These are phyloP conservation scores for Mesochorus sp. DNA, from an alignment of 2,888 invertebrate species.

Conservation along the genomic window DNA sequence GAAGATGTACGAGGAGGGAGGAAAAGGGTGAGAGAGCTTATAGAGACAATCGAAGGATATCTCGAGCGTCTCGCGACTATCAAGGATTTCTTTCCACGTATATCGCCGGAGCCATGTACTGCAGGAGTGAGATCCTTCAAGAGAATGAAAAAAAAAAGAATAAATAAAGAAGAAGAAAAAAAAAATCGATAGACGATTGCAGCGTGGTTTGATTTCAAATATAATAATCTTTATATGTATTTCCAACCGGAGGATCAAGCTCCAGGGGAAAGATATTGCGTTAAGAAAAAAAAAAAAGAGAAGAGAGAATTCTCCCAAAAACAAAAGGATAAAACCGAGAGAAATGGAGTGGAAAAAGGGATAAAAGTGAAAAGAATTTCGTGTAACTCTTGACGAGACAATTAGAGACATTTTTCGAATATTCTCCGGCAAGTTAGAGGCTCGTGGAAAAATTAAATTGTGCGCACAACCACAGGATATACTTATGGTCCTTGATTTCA, in stretches of 20 bases:
- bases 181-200: slow-evolving; percentile 14
- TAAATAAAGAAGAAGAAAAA: slow-evolving; percentile 13
- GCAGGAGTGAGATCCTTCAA: slow-evolving; percentile 29
- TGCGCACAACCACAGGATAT: background rate
- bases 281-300: slow-evolving; percentile 25
- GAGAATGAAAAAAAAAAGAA: slow-evolving; percentile 9
- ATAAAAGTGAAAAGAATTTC: slow-evolving; percentile 73
- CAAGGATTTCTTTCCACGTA: slow-evolving; percentile 45
- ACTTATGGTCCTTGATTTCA: slow-evolving; percentile 35
- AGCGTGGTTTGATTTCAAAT: slow-evolving; percentile 73
- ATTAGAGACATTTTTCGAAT: too few relatives aligned
- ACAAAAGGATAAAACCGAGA: slow-evolving; percentile 4
- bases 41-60: slow-evolving; percentile 53
- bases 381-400: background rate
- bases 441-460: slow-evolving; percentile 21
- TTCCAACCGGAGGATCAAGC: slow-evolving; percentile 30
- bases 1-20: slow-evolving; percentile 6
- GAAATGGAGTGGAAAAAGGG: slow-evolving; percentile 5
- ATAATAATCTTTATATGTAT: slow-evolving; percentile 64
- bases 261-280: slow-evolving; percentile 2
- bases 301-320: slow-evolving; percentile 2
- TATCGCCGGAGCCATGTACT: slow-evolving; percentile 14
- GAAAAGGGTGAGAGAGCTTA: slow-evolving; percentile 5
- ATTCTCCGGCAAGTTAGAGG: too few relatives aligned
- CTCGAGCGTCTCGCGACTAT: slow-evolving; percentile 32